Conservation (phyloP, 2,113 vertebrate genomes). For the Colinus virginianus region DNA sequence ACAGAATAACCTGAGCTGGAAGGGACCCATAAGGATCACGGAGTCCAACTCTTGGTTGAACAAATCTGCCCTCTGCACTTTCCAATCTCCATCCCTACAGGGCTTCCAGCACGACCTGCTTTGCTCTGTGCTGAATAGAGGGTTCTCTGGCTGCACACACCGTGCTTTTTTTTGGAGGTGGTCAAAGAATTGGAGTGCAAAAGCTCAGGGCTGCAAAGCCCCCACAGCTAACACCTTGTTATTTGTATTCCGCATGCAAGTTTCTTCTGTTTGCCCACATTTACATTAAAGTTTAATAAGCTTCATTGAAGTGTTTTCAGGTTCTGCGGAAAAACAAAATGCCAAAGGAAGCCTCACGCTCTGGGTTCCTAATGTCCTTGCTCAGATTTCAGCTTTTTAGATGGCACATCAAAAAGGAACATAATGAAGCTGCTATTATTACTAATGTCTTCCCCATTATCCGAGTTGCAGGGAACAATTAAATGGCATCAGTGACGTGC, state of each 20-base stretch:
- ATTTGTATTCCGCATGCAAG: background rate
- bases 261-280: background rate
- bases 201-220: background rate
- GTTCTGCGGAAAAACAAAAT: background rate
- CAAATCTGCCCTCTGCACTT: background rate
- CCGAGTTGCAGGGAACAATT: slow-evolving; percentile 33
- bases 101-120: background rate
- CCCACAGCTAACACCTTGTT: rapidly evolving
- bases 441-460: slow-evolving; percentile 32
- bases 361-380: background rate
- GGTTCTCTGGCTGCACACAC: background rate
- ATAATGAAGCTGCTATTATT: slow-evolving; percentile 31
- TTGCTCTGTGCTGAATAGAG: background rate
- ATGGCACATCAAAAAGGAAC: slow-evolving; percentile 20
- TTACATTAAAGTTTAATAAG: background rate
- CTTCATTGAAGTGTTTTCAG: background rate
- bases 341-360: background rate
- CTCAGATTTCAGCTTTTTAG: slow-evolving; percentile 27
- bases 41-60: no score
- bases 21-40: no score
- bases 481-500: background rate
- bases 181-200: background rate
- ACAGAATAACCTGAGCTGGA: no score
- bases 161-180: background rate
- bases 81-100: background rate